These are phyloP conservation scores for Drosophila arizonae DNA, from an alignment of 1,140 invertebrate species.

Conservation along the genomic window DNA sequence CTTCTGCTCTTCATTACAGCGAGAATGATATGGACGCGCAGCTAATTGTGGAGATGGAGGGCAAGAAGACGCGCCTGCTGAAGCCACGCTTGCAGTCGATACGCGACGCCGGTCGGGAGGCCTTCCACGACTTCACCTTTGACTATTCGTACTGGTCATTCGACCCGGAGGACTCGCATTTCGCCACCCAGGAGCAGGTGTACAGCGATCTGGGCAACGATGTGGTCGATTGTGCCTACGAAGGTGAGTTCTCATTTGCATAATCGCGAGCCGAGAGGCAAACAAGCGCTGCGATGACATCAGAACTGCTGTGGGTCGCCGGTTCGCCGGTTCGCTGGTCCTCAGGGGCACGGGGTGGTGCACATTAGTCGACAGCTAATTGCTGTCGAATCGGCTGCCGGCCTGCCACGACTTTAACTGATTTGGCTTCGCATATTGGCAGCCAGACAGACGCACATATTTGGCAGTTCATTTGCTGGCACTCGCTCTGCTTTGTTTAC, in stretches of 20 bases:
- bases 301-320: conserved; percentile 1
- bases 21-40: conserved; percentile 92
- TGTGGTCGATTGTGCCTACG: conserved; percentile 96
- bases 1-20: conserved; percentile 83
- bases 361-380: conserved; percentile 9
- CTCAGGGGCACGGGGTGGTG: background rate
- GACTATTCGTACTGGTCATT: conserved; percentile 97
- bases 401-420: conserved; percentile 20
- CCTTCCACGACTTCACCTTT: conserved; percentile 95
- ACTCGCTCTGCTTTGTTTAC: conserved; percentile 31
- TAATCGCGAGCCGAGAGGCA: background rate
- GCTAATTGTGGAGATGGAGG: conserved; percentile 93
- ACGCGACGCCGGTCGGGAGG: conserved; percentile 85
- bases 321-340: background rate
- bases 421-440: conserved; percentile 7
- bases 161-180: conserved; percentile 87
- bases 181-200: conserved; percentile 91
- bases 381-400: background rate
- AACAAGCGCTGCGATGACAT: conserved; percentile 24
- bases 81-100: conserved; percentile 87
- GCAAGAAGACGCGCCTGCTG: conserved; percentile 91
- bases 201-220: conserved; percentile 94
- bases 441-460: conserved; percentile 8
- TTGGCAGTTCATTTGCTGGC: conserved; percentile 7
- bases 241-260: conserved; percentile 82